Evolutionary conservation across 2,888 invertebrate genomes (phyloP).

Genomic region (Sarcophaga rosellei): DNA sequence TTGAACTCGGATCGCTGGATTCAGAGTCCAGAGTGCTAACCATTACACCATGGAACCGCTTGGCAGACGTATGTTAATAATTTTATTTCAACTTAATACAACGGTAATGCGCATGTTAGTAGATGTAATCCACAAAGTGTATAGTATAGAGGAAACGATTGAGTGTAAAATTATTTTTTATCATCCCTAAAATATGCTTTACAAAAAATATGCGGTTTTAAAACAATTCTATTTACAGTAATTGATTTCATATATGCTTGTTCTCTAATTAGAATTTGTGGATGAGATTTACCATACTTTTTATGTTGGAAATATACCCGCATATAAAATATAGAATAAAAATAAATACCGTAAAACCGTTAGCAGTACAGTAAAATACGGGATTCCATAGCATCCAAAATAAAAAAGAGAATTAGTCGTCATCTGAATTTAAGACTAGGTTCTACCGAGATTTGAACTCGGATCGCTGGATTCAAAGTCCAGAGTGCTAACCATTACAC

Average conservation of each 20-base stretch:
- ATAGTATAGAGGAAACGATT: not conserved
- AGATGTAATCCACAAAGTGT: conserved; percentile 20
- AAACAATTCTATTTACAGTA: not conserved
- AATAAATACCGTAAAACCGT: too few species aligned
- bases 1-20: conserved; percentile 80
- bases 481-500: conserved; percentile 77
- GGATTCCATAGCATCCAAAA: not conserved
- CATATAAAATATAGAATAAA: too few species aligned
- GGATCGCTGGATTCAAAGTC: conserved; percentile 80
- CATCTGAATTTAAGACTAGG: conserved; percentile 70
- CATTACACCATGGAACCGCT: conserved; percentile 79
- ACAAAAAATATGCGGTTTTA: not conserved
- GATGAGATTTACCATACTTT: too few species aligned
- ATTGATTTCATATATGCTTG: not conserved
- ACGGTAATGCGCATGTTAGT: conserved; percentile 59
- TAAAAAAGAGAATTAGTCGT: not conserved
- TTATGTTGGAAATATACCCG: too few species aligned
- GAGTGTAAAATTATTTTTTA: not conserved
- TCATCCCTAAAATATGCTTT: conserved; percentile 51
- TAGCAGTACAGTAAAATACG: too few species aligned
- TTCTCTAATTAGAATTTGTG: not conserved
- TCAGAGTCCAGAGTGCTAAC: conserved; percentile 80
- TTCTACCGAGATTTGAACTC: conserved; percentile 82
- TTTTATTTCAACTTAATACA: rapidly evolving
- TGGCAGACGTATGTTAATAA: not conserved